Conservation (phyloP, 2,113 vertebrate genomes). For the Clinocottus analis region DNA sequence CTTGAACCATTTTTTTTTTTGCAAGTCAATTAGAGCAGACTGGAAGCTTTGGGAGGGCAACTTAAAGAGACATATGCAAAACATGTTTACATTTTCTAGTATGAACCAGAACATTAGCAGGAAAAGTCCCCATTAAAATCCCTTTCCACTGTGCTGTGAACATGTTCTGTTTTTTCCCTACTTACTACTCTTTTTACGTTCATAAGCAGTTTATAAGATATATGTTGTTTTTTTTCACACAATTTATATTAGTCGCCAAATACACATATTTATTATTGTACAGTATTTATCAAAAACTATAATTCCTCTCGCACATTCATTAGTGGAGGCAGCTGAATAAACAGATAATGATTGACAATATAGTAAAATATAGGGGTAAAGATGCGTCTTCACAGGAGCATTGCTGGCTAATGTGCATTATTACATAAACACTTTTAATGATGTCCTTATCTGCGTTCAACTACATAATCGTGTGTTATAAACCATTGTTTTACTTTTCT, state of each 20-base stretch:
- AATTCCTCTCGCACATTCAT: not conserved
- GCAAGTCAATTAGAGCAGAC: too few relatives aligned
- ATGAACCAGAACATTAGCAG: too few relatives aligned
- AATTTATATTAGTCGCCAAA: not conserved
- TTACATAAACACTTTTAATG: not conserved
- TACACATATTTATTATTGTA: not conserved
- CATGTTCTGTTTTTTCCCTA: constrained; percentile 21
- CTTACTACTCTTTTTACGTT: constrained; percentile 5
- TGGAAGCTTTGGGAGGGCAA: too few relatives aligned
- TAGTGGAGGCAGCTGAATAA: not conserved
- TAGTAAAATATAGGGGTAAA: not conserved
- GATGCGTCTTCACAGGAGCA: not conserved
- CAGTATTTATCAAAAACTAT: not conserved
- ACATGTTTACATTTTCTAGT: too few relatives aligned
- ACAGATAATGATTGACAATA: not conserved
- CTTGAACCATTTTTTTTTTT: too few relatives aligned
- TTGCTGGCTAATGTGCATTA: not conserved
- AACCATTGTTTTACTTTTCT: not conserved
- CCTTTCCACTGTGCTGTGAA: constrained; percentile 11
- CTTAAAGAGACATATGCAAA: too few relatives aligned
- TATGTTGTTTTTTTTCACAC: not conserved
- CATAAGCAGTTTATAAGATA: not conserved
- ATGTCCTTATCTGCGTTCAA: not conserved
- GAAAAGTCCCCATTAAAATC: too few relatives aligned
- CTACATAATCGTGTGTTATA: not conserved